Percentiles rank a stretch among this genome's conserved stretches.
phyloP scores from a whole-genome alignment of 1,140 invertebrate genomes.

The Mercenaria mercenaria region DNA sequence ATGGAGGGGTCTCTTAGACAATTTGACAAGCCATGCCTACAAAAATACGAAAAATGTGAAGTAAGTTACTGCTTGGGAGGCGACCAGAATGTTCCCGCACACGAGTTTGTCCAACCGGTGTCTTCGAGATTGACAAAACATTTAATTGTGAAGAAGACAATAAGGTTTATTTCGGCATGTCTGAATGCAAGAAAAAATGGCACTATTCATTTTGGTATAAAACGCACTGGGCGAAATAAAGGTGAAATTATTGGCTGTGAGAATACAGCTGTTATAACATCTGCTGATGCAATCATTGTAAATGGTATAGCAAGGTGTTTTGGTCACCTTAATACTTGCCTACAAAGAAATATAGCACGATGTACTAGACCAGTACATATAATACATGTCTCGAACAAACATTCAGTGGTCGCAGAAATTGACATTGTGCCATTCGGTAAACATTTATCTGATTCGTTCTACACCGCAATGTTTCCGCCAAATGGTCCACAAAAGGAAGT shows the following conservation, averaged over 20 bases:
- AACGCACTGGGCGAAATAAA: not conserved
- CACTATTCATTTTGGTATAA: conserved; percentile 40
- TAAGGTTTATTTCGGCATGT: conserved; percentile 14
- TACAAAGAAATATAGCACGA: not conserved
- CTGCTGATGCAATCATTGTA: not conserved
- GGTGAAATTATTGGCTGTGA: not conserved
- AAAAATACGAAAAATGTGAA: too few relatives aligned
- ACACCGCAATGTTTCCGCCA: not conserved
- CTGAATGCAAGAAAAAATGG: conserved; percentile 37
- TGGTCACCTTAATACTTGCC: not conserved
- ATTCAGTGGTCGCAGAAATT: not conserved
- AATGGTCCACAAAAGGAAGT: not conserved
- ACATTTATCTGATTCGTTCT: not conserved
- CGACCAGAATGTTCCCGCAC: not conserved
- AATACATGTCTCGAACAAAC: not conserved
- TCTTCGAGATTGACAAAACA: not conserved
- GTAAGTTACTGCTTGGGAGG: not conserved
- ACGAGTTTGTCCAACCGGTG: not conserved
- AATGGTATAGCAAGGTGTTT: not conserved
- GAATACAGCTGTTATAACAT: not conserved
- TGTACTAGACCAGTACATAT: conserved; percentile 16
- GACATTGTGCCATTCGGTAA: not conserved
- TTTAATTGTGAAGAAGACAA: not conserved
- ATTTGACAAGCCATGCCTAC: not conserved
- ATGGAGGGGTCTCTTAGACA: not conserved